Percentiles rank a stretch among this genome's conserved stretches.
Evolutionary conservation across 2,113 vertebrate genomes (phyloP).

Genomic region (Gavialis gangeticus): DNA sequence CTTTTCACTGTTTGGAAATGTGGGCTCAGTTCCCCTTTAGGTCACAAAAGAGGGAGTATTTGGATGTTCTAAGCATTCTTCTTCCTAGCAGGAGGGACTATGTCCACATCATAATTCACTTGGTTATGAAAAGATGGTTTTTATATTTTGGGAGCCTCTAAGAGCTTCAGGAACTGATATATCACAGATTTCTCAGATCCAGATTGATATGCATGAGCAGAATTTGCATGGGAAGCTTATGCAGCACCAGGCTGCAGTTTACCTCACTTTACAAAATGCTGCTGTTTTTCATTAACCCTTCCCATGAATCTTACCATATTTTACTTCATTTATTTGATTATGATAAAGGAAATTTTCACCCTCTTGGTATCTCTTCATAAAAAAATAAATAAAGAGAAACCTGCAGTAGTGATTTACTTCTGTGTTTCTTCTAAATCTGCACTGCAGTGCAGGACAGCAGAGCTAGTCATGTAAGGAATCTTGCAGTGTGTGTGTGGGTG

Average conservation of each 20-base stretch:
- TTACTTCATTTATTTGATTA: background rate
- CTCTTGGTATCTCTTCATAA: background rate
- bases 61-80: background rate
- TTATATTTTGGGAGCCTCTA: background rate
- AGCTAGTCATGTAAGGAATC: background rate
- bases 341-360: background rate
- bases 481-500: background rate
- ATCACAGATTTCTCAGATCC: background rate
- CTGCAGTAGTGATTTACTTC: background rate
- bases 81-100: background rate
- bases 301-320: background rate
- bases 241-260: background rate
- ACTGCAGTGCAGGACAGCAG: background rate
- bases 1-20: background rate
- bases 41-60: background rate
- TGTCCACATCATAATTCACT: background rate
- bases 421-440: background rate
- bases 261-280: background rate
- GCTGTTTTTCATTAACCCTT: background rate
- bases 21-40: background rate
- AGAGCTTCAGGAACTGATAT: background rate
- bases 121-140: background rate
- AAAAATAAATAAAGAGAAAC: background rate
- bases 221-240: background rate
- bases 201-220: background rate